Percentiles rank a stretch among this genome's conserved stretches.
These are phyloP conservation scores for Chrysemys picta DNA, from an alignment of 2,113 vertebrate species.

Conservation along the genomic window DNA sequence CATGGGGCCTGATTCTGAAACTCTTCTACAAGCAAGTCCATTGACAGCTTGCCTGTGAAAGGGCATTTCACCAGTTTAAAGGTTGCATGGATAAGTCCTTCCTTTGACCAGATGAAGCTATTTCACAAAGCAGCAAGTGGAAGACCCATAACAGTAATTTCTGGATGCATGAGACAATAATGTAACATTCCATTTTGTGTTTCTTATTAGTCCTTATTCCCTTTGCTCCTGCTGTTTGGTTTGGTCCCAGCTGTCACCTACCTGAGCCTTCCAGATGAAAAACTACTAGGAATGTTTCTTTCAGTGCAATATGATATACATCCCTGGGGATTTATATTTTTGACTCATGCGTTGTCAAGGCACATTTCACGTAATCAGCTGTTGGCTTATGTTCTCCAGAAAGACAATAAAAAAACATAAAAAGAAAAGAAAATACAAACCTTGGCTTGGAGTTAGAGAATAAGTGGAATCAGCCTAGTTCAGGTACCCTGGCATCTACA, in stretches of 20 bases:
- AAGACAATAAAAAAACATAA: neutral
- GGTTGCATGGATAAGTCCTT: neutral
- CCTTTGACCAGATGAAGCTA: neutral
- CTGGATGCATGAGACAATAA: neutral
- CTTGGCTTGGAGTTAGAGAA: neutral
- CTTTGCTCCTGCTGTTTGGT: neutral
- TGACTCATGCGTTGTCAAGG: neutral
- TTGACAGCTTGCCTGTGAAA: neutral
- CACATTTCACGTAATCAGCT: neutral
- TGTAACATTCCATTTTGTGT: neutral
- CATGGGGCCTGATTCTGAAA: neutral
- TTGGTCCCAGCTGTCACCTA: constrained; percentile 2
- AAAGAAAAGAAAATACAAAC: neutral
- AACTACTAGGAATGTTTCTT: neutral
- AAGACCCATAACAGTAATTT: neutral
- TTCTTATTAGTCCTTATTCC: neutral
- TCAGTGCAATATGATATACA: neutral
- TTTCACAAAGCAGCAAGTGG: neutral
- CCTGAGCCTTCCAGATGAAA: neutral
- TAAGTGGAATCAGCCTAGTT: neutral
- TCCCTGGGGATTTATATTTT: neutral
- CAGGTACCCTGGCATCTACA: neutral
- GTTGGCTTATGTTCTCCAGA: neutral
- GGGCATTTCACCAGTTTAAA: neutral
- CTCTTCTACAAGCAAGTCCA: neutral